phyloP scores from a whole-genome alignment of 2,797 vertebrate genomes.

The Enteromius afrohamiltoni region DNA sequence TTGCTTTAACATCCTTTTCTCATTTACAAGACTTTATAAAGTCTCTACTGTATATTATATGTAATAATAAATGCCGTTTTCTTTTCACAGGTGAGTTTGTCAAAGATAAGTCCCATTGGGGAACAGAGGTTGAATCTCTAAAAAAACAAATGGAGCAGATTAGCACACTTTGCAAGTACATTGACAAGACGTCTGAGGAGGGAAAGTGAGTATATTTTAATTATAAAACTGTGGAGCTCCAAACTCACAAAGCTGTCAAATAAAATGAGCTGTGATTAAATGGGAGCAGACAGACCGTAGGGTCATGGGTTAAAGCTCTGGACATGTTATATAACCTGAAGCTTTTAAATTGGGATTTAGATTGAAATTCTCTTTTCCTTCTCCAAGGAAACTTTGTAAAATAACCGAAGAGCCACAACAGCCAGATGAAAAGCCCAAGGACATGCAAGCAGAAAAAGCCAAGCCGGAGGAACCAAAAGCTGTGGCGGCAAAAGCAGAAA shows the following conservation, averaged over 20 bases:
- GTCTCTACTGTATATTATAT: neutral
- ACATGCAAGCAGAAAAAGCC: neutral
- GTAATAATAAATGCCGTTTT: neutral
- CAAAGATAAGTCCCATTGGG: slow-evolving; percentile 56
- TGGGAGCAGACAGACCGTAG: neutral
- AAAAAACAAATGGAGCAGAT: slow-evolving; percentile 40
- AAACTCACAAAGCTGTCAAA: neutral
- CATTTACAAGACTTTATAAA: neutral
- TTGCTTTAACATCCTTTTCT: neutral
- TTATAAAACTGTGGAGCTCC: neutral
- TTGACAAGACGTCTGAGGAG: slow-evolving; percentile 46
- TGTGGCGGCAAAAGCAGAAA: neutral
- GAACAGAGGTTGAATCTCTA: slow-evolving; percentile 55
- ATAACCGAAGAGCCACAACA: slow-evolving; percentile 10
- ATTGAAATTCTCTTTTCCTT: neutral
- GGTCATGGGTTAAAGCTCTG: neutral
- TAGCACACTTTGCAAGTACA: slow-evolving; percentile 69
- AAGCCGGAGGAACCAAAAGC: neutral
- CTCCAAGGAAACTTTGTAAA: slow-evolving; percentile 66
- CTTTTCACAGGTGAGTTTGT: slow-evolving; percentile 58
- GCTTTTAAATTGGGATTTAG: neutral
- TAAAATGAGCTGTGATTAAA: no score
- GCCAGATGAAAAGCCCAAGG: slow-evolving; percentile 27
- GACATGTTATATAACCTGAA: neutral
- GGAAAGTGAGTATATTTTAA: slow-evolving; percentile 62